Conservation (phyloP, 2,888 invertebrate species). For the Nomada hirtipes region DNA sequence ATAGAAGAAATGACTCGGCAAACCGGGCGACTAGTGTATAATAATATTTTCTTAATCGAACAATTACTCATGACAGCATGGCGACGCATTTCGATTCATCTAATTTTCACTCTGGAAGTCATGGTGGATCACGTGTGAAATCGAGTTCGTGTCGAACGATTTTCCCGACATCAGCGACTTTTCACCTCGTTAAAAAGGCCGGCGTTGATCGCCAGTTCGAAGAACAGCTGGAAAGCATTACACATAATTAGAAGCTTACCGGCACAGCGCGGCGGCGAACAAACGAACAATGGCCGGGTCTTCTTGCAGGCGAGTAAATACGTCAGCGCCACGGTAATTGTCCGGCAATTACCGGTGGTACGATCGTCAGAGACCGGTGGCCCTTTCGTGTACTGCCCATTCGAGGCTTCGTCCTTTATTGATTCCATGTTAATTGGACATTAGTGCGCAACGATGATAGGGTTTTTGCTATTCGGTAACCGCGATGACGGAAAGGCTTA, state of each 20-base stretch:
- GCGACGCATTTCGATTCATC: too few relatives aligned
- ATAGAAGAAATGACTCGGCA: too few relatives aligned
- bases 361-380: constrained; percentile 49
- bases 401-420: constrained; percentile 31
- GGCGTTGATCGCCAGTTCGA: neutral
- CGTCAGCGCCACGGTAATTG: constrained; percentile 76
- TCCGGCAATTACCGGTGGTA: constrained; percentile 74
- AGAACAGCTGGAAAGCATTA: constrained; percentile 54
- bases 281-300: constrained; percentile 74
- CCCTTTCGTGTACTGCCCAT: constrained; percentile 21
- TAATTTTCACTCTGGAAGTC: neutral
- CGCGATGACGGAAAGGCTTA: neutral
- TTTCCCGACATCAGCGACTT: neutral
- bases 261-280: constrained; percentile 60
- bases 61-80: too few relatives aligned
- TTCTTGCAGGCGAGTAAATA: constrained; percentile 78
- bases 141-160: neutral
- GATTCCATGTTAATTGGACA: constrained; percentile 46
- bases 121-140: neutral
- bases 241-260: constrained; percentile 72
- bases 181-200: neutral
- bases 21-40: too few relatives aligned
- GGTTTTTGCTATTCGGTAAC: constrained; percentile 3
- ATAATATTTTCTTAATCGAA: too few relatives aligned
- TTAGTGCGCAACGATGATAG: neutral